Percentiles rank a stretch among this genome's conserved stretches.
phyloP scores from a whole-genome alignment of 2,888 invertebrate species.

The Balanococcus diminutus region DNA sequence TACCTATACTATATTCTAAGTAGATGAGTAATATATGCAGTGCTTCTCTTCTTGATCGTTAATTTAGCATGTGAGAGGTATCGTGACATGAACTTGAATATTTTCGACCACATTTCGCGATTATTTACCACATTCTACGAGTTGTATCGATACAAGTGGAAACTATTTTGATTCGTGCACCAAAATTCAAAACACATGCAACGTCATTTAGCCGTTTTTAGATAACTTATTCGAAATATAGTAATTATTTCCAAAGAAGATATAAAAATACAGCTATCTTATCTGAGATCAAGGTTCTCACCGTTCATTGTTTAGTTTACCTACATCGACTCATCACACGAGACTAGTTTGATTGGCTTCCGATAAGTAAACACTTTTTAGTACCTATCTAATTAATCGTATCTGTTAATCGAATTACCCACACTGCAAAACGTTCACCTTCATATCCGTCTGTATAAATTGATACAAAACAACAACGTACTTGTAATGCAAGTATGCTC shows the following conservation, averaged over 20 bases:
- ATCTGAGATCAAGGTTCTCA: conserved; percentile 18
- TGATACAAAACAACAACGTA: conserved; percentile 60
- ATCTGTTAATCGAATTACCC: not conserved
- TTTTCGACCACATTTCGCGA: too few species aligned
- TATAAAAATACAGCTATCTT: not conserved
- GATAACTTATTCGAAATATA: not conserved
- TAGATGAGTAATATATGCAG: too few species aligned
- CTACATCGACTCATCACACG: not conserved
- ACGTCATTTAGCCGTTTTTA: not conserved
- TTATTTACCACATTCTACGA: not conserved
- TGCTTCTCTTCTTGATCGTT: too few species aligned
- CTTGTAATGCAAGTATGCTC: conserved; percentile 70
- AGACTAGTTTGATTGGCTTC: not conserved
- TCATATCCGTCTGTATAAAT: not conserved
- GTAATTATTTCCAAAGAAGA: not conserved
- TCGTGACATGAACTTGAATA: too few species aligned
- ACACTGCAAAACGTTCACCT: not conserved
- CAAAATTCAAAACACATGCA: too few species aligned
- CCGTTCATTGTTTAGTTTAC: not conserved
- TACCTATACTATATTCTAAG: too few species aligned
- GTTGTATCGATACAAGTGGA: not conserved
- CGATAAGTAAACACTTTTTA: not conserved
- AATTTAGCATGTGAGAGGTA: too few species aligned
- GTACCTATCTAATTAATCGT: not conserved
- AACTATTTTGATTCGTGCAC: not conserved